These are phyloP conservation scores for Holotrichia oblita DNA, from an alignment of 1,140 invertebrate genomes.

Conservation along the genomic window DNA sequence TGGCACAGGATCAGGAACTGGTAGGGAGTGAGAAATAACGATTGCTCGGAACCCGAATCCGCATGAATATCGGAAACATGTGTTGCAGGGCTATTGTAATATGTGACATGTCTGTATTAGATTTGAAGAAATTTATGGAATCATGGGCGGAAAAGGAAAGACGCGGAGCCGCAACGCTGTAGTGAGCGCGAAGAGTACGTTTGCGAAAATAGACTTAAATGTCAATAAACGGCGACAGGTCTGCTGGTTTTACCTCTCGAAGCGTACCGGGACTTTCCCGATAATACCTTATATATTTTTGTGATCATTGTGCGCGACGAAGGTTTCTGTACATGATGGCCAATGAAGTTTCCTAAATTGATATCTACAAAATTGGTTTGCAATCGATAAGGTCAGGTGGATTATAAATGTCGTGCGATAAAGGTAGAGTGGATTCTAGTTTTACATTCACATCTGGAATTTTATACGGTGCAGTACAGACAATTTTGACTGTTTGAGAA, in stretches of 20 bases:
- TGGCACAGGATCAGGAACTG: background rate
- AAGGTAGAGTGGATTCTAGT: no score
- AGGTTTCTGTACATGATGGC: conserved; percentile 1
- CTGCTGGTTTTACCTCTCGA: background rate
- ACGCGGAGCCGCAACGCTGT: background rate
- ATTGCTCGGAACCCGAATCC: conserved; percentile 26
- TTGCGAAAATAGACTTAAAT: conserved; percentile 30
- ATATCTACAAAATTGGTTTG: conserved; percentile 7
- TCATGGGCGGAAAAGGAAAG: background rate
- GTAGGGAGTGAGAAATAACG: conserved; percentile 19
- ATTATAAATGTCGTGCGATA: background rate
- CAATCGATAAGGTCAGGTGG: background rate
- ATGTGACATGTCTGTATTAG: conserved; percentile 31
- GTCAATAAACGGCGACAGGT: conserved; percentile 27
- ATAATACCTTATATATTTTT: conserved; percentile 23
- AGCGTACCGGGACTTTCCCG: background rate
- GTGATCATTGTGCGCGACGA: conserved; percentile 7
- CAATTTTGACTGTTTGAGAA: no score
- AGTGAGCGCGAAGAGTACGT: background rate
- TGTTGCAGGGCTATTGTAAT: conserved; percentile 33
- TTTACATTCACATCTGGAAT: no score
- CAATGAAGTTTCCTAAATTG: background rate
- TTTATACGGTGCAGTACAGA: no score
- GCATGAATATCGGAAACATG: conserved; percentile 29
- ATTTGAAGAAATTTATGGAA: conserved; percentile 28